Conservation (phyloP, 1,140 invertebrate species). For the Apis cerana region DNA sequence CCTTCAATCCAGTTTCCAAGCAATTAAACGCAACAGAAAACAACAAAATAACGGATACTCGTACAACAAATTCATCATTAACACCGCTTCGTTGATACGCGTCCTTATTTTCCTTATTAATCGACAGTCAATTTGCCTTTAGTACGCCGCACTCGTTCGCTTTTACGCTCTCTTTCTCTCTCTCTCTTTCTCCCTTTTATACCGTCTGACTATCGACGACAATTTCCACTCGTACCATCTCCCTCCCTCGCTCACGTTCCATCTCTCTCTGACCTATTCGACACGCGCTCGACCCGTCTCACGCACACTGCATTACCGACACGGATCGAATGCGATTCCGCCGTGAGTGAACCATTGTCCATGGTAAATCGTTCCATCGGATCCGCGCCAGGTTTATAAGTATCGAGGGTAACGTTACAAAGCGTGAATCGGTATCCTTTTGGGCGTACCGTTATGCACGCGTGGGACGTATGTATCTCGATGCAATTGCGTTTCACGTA, state of each 20-base stretch:
- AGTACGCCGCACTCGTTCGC: background rate
- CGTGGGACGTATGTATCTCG: constrained; percentile 12
- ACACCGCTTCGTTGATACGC: background rate
- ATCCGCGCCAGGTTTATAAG: constrained; percentile 1
- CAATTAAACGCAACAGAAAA: too few relatives aligned
- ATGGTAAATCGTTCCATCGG: background rate
- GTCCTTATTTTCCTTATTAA: background rate
- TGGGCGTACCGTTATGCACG: constrained; percentile 12
- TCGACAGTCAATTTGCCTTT: background rate
- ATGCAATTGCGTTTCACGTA: constrained; percentile 49
- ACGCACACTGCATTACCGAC: background rate
- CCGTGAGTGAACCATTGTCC: background rate
- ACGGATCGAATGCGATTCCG: background rate
- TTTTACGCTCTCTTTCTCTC: background rate
- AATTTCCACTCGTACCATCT: background rate
- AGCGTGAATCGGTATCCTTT: constrained; percentile 18
- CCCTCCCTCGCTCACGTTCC: background rate
- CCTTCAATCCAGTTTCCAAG: too few relatives aligned
- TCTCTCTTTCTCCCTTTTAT: background rate
- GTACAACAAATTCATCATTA: too few relatives aligned
- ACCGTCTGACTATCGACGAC: background rate
- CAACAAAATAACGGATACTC: too few relatives aligned
- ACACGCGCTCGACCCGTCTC: too few relatives aligned
- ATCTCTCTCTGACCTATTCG: background rate
- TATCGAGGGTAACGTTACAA: constrained; percentile 24